A percentile compares a stretch with the other conserved stretches of the same genome.
Evolutionary conservation across 2,797 vertebrate species (phyloP).

Genomic region (Crypturellus tataupa): DNA sequence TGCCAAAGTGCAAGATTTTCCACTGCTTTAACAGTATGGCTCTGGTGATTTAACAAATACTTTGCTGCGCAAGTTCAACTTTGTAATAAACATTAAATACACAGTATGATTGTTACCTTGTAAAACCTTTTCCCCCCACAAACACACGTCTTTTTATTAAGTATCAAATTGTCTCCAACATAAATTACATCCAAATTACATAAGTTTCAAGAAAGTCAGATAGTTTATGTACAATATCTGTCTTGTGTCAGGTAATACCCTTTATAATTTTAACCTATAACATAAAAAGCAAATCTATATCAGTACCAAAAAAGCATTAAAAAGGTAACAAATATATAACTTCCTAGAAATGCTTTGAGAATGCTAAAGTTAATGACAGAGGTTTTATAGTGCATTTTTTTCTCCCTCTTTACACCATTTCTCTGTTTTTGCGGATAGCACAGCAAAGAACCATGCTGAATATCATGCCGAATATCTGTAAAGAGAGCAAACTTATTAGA

Average conservation of each 20-base stretch:
- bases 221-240: constrained; percentile 77
- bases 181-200: constrained; percentile 85
- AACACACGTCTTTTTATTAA: constrained; percentile 82
- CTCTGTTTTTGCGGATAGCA: constrained; percentile 92
- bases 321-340: constrained; percentile 79
- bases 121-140: background rate
- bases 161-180: constrained; percentile 85
- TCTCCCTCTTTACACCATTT: constrained; percentile 88
- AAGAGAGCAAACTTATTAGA: background rate
- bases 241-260: constrained; percentile 79
- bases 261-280: constrained; percentile 76
- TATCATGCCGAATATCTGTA: constrained; percentile 96
- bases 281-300: constrained; percentile 78
- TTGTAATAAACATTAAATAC: background rate
- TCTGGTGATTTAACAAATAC: background rate
- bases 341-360: constrained; percentile 80
- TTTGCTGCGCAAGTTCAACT: background rate
- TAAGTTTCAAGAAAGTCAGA: constrained; percentile 68
- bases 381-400: constrained; percentile 42
- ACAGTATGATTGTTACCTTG: background rate
- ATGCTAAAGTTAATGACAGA: constrained; percentile 75
- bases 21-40: background rate
- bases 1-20: background rate
- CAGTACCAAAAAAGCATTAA: constrained; percentile 79
- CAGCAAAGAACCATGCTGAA: constrained; percentile 98